These are phyloP conservation scores for Hafferia zeledoni DNA, from an alignment of 2,797 vertebrate species.

Conservation along the genomic window DNA sequence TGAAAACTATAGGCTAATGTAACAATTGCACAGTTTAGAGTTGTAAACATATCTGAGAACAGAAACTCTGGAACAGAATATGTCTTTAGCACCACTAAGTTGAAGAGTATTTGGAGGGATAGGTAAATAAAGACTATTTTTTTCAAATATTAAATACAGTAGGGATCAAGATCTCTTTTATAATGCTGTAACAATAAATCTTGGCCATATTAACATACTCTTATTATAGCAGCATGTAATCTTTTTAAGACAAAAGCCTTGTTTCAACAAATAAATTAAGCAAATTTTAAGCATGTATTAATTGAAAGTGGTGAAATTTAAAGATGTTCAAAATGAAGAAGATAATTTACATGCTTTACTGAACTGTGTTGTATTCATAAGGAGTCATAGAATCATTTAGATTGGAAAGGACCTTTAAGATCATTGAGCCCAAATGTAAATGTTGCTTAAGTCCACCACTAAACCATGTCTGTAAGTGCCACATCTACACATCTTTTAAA, in stretches of 20 bases:
- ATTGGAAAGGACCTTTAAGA: neutral
- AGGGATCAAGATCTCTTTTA: neutral
- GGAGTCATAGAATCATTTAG: neutral
- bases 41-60: neutral
- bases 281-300: neutral
- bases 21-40: neutral
- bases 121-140: neutral
- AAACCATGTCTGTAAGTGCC: neutral
- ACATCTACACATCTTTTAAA: neutral
- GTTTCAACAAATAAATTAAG: neutral
- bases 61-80: neutral
- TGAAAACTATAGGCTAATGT: neutral
- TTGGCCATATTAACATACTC: neutral
- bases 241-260: neutral
- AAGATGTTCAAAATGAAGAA: neutral
- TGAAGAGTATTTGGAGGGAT: neutral
- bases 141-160: neutral
- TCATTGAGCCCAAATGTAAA: neutral
- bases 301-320: neutral
- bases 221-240: neutral
- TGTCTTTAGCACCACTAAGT: neutral
- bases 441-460: neutral
- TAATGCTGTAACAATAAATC: neutral
- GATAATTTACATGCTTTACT: neutral
- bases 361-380: neutral